A percentile compares a stretch with the other conserved stretches of the same genome.
These are phyloP conservation scores for Chrysaora quinquecirrha DNA, from an alignment of 30 jellyfish, hydroid and myxozoan species.

Conservation along the genomic window DNA sequence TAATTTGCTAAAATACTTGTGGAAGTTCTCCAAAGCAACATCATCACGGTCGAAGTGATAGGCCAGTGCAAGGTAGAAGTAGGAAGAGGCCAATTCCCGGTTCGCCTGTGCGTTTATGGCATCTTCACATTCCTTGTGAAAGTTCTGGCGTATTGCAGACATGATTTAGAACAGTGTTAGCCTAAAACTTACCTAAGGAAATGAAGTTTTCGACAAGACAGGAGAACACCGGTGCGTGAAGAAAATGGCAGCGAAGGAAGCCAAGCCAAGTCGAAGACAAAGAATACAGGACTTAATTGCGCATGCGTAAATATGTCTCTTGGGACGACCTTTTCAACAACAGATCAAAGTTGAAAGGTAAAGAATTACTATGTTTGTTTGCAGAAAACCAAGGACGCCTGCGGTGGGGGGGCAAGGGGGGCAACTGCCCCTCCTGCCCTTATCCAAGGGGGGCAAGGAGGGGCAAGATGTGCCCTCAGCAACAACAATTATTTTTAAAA, in stretches of 20 bases:
- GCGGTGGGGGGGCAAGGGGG: no score
- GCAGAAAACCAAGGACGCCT: no score
- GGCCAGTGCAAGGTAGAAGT: conserved; percentile 70
- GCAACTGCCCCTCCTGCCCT: no score
- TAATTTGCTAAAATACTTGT: conserved; percentile 46
- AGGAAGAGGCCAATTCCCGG: conserved; percentile 64
- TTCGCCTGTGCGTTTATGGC: conserved; percentile 48
- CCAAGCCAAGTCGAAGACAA: neutral
- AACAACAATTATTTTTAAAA: no score
- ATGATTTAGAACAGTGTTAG: no score
- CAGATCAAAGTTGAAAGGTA: no score
- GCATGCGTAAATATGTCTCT: neutral
- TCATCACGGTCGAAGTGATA: conserved; percentile 77
- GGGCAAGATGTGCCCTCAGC: no score
- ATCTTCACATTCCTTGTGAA: conserved; percentile 65
- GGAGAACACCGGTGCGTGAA: neutral
- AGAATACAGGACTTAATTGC: neutral
- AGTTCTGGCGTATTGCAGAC: conserved; percentile 63
- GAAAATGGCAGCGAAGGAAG: neutral
- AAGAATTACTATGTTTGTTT: no score
- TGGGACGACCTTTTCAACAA: no score
- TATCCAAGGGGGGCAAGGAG: no score
- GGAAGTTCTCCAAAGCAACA: conserved; percentile 67
- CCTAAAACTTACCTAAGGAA: neutral
- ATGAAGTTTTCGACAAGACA: no score